Percentiles rank a stretch among this genome's conserved stretches.
phyloP scores from a whole-genome alignment of 2,113 vertebrate genomes.

The Brachionichthys hirsutus region DNA sequence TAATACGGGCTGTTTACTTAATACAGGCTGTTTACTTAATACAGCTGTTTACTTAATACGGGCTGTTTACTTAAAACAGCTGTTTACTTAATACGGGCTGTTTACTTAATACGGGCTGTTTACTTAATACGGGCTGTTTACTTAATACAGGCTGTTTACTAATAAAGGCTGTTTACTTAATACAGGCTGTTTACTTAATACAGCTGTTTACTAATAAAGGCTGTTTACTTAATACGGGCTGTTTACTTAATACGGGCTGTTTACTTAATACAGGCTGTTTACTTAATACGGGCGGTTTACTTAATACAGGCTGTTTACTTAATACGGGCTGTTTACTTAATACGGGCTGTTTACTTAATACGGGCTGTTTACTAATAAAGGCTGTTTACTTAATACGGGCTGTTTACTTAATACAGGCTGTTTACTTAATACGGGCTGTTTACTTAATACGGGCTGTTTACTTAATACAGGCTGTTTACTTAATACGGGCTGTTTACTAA shows the following conservation, averaged over 20 bases:
- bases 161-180: too few relatives aligned
- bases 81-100: slow-evolving; percentile 48
- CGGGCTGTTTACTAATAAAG: slow-evolving; percentile 63
- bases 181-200: slow-evolving; percentile 62
- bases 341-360: too few relatives aligned
- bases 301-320: too few relatives aligned
- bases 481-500: too few relatives aligned
- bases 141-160: too few relatives aligned
- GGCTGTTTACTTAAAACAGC: slow-evolving; percentile 63
- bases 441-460: slow-evolving; percentile 60
- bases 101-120: slow-evolving; percentile 65
- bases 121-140: slow-evolving; percentile 63
- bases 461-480: slow-evolving; percentile 64
- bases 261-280: slow-evolving; percentile 63
- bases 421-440: slow-evolving; percentile 58
- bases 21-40: slow-evolving; percentile 63
- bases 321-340: slow-evolving; percentile 63
- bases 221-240: slow-evolving; percentile 65
- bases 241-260: slow-evolving; percentile 54
- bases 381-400: slow-evolving; percentile 40
- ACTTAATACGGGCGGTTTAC: slow-evolving; percentile 64
- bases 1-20: too few relatives aligned
- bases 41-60: slow-evolving; percentile 37
- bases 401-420: slow-evolving; percentile 66
- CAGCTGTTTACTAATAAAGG: slow-evolving; percentile 38